Evolutionary conservation across 2,797 vertebrate genomes (phyloP).

Genomic region (Acridotheres tristis): DNA sequence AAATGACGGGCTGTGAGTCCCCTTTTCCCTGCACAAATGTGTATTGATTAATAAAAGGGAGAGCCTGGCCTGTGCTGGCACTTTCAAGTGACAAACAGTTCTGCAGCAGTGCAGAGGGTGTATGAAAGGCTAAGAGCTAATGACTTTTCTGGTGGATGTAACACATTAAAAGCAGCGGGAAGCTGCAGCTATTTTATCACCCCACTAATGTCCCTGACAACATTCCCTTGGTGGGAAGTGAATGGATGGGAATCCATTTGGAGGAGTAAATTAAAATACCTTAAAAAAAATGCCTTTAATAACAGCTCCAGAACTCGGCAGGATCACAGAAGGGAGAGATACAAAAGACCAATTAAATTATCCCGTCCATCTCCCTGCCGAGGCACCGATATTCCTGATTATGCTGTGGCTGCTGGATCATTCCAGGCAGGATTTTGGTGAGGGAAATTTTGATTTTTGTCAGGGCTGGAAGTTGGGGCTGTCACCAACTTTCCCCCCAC

Average conservation of each 20-base stretch:
- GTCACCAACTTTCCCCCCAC: neutral
- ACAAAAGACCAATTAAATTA: slow-evolving; percentile 37
- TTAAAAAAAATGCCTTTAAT: slow-evolving; percentile 69
- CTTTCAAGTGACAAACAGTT: slow-evolving; percentile 49
- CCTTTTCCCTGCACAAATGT: neutral
- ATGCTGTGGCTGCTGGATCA: neutral
- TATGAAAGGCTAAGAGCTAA: slow-evolving; percentile 57
- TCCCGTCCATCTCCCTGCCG: slow-evolving; percentile 45
- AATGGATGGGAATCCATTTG: slow-evolving; percentile 59
- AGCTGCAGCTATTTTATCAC: slow-evolving; percentile 62
- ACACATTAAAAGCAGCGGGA: slow-evolving; percentile 48
- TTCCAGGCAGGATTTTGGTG: neutral
- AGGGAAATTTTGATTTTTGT: neutral
- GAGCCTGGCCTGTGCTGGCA: neutral
- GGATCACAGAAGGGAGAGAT: slow-evolving; percentile 21
- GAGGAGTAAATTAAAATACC: slow-evolving; percentile 68
- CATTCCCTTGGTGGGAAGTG: slow-evolving; percentile 43
- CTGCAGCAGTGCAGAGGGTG: slow-evolving; percentile 20
- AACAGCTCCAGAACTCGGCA: slow-evolving; percentile 21
- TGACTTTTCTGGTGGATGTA: slow-evolving; percentile 49
- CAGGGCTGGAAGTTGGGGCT: neutral
- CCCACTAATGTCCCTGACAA: slow-evolving; percentile 61
- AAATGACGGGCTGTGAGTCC: neutral
- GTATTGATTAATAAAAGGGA: slow-evolving; percentile 16
- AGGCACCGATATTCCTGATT: neutral